phyloP scores from a whole-genome alignment of 1,140 invertebrate species.

The Drosophila mayri region DNA sequence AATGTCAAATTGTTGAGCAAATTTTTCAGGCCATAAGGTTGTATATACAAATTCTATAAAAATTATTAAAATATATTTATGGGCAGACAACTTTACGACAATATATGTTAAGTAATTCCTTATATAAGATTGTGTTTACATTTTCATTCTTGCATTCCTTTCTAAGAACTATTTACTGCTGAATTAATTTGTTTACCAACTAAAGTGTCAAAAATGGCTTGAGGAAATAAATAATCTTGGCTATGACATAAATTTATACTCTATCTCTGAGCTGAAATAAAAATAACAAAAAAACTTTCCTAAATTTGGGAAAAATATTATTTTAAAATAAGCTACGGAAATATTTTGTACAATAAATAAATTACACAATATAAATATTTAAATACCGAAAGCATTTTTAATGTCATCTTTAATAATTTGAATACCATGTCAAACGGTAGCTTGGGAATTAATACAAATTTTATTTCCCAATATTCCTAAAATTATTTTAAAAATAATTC shows the following conservation, averaged over 20 bases:
- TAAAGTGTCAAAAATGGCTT: not conserved
- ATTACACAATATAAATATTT: too few relatives aligned
- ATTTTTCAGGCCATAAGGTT: not conserved
- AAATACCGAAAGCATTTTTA: too few relatives aligned
- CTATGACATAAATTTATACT: not conserved
- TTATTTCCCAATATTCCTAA: not conserved
- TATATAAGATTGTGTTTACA: slow-evolving; percentile 2
- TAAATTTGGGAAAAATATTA: too few relatives aligned
- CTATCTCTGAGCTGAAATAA: not conserved
- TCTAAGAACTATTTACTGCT: slow-evolving; percentile 1
- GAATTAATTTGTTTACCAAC: slow-evolving; percentile 4
- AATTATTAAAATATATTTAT: not conserved
- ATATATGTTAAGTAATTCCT: slow-evolving; percentile 1
- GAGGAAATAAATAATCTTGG: not conserved
- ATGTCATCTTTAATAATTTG: too few relatives aligned
- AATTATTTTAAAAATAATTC: not conserved
- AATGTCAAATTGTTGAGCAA: not conserved
- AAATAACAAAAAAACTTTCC: too few relatives aligned
- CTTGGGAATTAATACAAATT: too few relatives aligned
- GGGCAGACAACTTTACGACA: not conserved
- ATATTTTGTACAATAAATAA: too few relatives aligned
- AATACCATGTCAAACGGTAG: too few relatives aligned
- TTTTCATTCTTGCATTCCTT: not conserved
- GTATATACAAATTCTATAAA: too few relatives aligned
- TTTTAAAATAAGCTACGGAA: too few relatives aligned